Conservation (phyloP, 1,140 invertebrate species). For the Pomacea maculata region DNA sequence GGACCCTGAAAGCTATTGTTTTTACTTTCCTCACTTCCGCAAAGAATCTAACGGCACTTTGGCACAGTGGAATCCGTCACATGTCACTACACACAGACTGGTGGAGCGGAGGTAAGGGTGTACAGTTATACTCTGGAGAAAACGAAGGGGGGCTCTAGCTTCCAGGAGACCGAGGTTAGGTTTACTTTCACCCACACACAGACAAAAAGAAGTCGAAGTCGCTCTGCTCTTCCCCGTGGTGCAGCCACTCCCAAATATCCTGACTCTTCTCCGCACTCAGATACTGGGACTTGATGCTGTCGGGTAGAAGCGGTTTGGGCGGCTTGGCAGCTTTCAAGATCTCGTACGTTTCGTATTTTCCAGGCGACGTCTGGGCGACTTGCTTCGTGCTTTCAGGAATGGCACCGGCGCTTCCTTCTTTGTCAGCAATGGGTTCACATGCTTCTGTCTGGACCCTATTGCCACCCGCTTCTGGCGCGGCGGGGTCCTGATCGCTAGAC, state of each 20-base stretch:
- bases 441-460: too few relatives aligned
- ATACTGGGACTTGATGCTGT: conserved; percentile 37
- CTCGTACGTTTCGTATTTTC: conserved; percentile 44
- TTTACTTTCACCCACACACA: conserved; percentile 46
- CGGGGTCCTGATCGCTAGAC: too few relatives aligned
- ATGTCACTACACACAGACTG: neutral
- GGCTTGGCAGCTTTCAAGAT: conserved; percentile 45
- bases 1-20: too few relatives aligned
- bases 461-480: too few relatives aligned
- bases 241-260: conserved; percentile 59
- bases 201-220: conserved; percentile 59
- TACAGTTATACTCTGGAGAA: neutral
- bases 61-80: neutral
- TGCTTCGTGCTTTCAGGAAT: neutral
- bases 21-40: neutral
- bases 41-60: neutral
- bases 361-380: neutral
- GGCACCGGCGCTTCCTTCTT: too few relatives aligned
- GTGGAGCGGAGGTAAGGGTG: neutral
- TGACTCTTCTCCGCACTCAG: conserved; percentile 44
- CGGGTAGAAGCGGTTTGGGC: conserved; percentile 46
- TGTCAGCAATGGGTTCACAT: too few relatives aligned
- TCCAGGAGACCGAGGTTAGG: neutral
- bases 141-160: neutral
- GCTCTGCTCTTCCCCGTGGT: conserved; percentile 46